Evolutionary conservation across 2,797 vertebrate genomes (phyloP).

Genomic region (Fistularia commersonii): DNA sequence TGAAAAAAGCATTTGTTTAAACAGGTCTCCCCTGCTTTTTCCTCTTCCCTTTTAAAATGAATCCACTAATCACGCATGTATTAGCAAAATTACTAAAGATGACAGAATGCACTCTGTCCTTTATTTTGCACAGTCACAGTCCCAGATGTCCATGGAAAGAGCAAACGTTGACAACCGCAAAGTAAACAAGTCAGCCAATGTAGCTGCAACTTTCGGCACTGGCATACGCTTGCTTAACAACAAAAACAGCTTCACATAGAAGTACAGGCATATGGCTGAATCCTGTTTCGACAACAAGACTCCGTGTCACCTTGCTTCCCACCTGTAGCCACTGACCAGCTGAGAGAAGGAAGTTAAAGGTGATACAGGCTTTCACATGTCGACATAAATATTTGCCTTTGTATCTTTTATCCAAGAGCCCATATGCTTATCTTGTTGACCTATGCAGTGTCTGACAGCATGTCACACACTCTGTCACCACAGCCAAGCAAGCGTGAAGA

Average conservation of each 20-base stretch:
- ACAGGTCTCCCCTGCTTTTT: background rate
- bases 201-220: slow-evolving; percentile 53
- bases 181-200: slow-evolving; percentile 42
- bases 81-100: slow-evolving; percentile 2
- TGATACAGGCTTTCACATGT: slow-evolving; percentile 27
- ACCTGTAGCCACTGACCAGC: slow-evolving; percentile 64
- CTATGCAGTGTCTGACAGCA: slow-evolving; percentile 52
- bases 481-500: slow-evolving; percentile 66
- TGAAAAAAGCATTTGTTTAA: slow-evolving; percentile 7
- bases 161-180: slow-evolving; percentile 36
- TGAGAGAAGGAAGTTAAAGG: slow-evolving; percentile 21
- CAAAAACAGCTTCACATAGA: slow-evolving; percentile 58
- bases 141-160: slow-evolving; percentile 44
- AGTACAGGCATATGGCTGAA: slow-evolving; percentile 57
- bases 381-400: slow-evolving; percentile 48
- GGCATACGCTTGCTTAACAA: slow-evolving; percentile 60
- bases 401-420: slow-evolving; percentile 51
- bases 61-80: slow-evolving; percentile 8
- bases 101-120: background rate
- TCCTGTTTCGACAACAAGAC: slow-evolving; percentile 60
- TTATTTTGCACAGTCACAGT: slow-evolving; percentile 15
- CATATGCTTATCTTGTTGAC: slow-evolving; percentile 75
- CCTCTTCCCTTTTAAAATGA: slow-evolving; percentile 12
- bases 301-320: slow-evolving; percentile 71
- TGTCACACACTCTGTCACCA: slow-evolving; percentile 57